Conservation (phyloP, 1,140 invertebrate genomes). For the Dysdera silvatica region DNA sequence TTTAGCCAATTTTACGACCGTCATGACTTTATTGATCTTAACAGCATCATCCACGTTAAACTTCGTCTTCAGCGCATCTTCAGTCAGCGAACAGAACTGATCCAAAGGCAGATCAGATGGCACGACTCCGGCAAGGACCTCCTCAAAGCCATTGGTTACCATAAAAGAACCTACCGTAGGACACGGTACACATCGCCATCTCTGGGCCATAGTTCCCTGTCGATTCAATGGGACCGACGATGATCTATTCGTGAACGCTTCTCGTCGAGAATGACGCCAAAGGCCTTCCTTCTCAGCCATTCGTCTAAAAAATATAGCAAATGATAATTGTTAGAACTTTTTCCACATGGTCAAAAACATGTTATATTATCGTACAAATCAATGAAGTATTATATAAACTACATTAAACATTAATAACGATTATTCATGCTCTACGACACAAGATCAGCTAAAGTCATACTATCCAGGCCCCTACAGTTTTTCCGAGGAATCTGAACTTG, state of each 20-base stretch:
- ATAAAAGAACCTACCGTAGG: slow-evolving; percentile 26
- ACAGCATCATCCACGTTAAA: slow-evolving; percentile 21
- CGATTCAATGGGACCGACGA: slow-evolving; percentile 19
- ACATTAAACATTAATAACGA: no score
- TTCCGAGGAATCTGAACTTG: no score
- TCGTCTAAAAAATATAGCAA: slow-evolving; percentile 1
- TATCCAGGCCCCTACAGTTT: no score
- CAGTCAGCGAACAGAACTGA: slow-evolving; percentile 19
- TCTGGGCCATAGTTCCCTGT: slow-evolving; percentile 6
- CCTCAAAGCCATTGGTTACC: slow-evolving; percentile 12
- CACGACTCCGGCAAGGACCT: slow-evolving; percentile 24
- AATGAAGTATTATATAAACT: no score
- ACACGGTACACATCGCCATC: slow-evolving; percentile 14
- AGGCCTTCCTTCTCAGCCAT: slow-evolving; percentile 12
- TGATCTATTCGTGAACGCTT: slow-evolving; percentile 23
- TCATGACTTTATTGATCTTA: slow-evolving; percentile 16
- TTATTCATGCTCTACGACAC: no score
- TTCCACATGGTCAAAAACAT: no score
- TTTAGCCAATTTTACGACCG: slow-evolving; percentile 18
- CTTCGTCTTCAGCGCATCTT: slow-evolving; percentile 19
- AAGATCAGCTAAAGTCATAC: no score
- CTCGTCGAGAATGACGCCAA: slow-evolving; percentile 22
- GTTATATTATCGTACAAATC: no score
- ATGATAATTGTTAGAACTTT: no score
- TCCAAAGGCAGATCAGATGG: slow-evolving; percentile 25